Evolutionary conservation across 2,113 vertebrate genomes (phyloP), one percentile per base, ranked within the genome.

Genomic region (Ctenodactylus gundi): DNA sequence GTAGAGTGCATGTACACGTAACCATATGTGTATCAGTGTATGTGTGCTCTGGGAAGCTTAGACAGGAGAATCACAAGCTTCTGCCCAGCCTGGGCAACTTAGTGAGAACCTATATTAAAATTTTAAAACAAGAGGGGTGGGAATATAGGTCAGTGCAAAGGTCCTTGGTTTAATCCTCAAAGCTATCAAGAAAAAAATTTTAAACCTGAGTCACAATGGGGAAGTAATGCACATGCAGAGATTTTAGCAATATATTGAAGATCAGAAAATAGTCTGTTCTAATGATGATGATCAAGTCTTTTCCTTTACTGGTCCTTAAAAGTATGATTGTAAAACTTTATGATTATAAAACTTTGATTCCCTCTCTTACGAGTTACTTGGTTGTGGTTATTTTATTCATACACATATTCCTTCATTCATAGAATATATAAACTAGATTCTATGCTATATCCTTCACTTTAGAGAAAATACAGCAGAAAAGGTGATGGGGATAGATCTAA

Each of bases 381-480:
- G 49, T 81, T 39, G 78, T 58, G 20, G 41, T 72, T 70, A 73
- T 65, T 57, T n/a, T 91, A 18, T 83, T 65, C 31, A 85, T 55
- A 64, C 6, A 72, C 3, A 86, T 20, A 80, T 70, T 85, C 20
- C 51, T 93, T 89, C 39, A 75, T 58, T 65, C 49, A 85, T 39
- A 83, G 82, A 87, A 86, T 62, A 44, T 62, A 41, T 41, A 86
- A 90, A 90, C 31, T 76, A 62, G 3, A 55, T 41, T 36, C 0
- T n/a, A 65, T 34, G n/a, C 20, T 51, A 41, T 23, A 83, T 77
- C 12, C 23, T 80, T 85, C 82, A 83, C n/a, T 85, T 72, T 58
- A 25, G 15, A 91, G 94, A 60, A 93, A 93, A 90, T 80, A 81
- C 39, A 81, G 18, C 58, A 82, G 44, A 46, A 60, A 76, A 90